Percentiles rank a stretch among this genome's conserved stretches.
Conservation (phyloP, 2,888 invertebrate genomes). For the Sylvicola fuscatus region DNA sequence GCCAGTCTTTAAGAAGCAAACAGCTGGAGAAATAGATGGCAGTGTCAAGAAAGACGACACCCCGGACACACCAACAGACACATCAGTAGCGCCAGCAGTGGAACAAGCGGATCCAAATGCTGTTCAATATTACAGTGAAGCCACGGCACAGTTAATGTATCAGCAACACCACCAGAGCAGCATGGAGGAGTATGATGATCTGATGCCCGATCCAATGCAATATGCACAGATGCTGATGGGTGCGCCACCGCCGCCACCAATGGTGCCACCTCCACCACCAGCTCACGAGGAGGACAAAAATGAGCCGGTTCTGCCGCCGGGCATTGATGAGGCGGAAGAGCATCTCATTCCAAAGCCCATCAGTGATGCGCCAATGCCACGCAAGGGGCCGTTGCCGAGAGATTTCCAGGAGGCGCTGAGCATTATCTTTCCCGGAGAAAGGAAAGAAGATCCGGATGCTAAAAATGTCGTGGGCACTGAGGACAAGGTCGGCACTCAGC, state of each 20-base stretch:
- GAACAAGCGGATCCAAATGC: neutral
- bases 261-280: constrained; percentile 13
- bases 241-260: constrained; percentile 22
- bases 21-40: constrained; percentile 10
- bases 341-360: constrained; percentile 26
- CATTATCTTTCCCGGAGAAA: constrained; percentile 30
- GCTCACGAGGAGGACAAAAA: constrained; percentile 12
- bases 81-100: constrained; percentile 1
- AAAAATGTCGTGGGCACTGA: neutral
- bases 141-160: too few relatives aligned
- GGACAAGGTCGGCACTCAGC: too few relatives aligned
- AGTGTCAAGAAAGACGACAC: neutral
- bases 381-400: constrained; percentile 30
- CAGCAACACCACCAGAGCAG: constrained; percentile 8
- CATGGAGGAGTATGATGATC: constrained; percentile 24
- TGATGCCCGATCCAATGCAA: constrained; percentile 26
- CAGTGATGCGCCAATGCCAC: constrained; percentile 22
- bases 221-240: constrained; percentile 24
- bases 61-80: neutral
- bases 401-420: constrained; percentile 38
- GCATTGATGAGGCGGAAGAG: constrained; percentile 21
- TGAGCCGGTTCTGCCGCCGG: constrained; percentile 20
- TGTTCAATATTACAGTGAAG: too few relatives aligned
- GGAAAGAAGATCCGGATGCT: neutral
- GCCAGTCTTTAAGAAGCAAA: constrained; percentile 49